These are phyloP conservation scores for Caenorhabditis inopinata DNA, from an alignment of 1,140 invertebrate genomes.

Conservation along the genomic window DNA sequence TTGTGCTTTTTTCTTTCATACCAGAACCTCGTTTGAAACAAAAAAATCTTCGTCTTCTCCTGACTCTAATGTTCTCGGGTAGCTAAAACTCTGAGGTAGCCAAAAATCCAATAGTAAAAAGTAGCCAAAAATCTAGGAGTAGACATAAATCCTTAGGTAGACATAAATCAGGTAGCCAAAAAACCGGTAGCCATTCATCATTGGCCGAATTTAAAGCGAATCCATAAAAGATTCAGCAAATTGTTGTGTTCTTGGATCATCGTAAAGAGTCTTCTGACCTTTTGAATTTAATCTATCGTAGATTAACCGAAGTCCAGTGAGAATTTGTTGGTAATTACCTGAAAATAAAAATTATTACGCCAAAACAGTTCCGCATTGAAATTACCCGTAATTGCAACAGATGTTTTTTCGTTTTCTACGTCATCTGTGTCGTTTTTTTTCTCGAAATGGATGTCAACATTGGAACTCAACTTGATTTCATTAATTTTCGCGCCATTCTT, in stretches of 20 bases:
- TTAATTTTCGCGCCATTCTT: constrained; percentile 19
- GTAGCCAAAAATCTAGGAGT: too few species aligned
- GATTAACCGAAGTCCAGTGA: not conserved
- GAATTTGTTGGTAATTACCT: not conserved
- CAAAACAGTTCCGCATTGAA: not conserved
- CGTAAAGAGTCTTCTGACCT: not conserved
- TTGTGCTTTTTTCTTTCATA: too few species aligned
- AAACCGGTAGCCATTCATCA: too few species aligned
- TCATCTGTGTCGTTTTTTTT: not conserved
- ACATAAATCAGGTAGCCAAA: too few species aligned
- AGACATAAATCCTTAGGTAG: too few species aligned
- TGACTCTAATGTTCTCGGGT: too few species aligned
- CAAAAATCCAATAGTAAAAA: too few species aligned
- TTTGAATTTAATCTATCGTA: not conserved
- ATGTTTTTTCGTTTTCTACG: not conserved
- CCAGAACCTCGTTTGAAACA: too few species aligned
- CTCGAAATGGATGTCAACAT: constrained; percentile 14
- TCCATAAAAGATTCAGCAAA: constrained; percentile 12
- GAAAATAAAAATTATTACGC: not conserved
- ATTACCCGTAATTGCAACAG: not conserved
- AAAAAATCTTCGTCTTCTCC: too few species aligned
- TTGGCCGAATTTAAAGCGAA: not conserved
- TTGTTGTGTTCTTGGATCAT: not conserved
- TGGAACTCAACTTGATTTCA: constrained; percentile 20
- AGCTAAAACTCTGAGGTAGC: too few species aligned